A percentile compares a stretch with the other conserved stretches of the same genome.
Conservation (phyloP, 2,113 vertebrate species). For the Campylorhamphus procurvoides region DNA sequence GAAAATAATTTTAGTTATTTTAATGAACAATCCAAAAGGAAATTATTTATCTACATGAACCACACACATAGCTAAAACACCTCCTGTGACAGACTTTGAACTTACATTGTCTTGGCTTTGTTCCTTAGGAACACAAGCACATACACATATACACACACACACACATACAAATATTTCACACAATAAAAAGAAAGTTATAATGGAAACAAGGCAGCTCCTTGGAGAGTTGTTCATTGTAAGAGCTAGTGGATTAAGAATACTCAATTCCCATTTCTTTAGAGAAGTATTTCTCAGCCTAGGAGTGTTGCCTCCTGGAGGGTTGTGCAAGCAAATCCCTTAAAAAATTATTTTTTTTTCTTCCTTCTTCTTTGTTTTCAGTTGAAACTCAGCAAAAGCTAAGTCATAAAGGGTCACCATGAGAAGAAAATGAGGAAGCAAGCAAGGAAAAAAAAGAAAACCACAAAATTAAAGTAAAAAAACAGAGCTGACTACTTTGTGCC, state of each 20-base stretch:
- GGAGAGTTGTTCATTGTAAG: not conserved
- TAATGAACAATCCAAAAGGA: constrained; percentile 63
- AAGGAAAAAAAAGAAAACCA: not conserved
- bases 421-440: not conserved
- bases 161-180: not conserved
- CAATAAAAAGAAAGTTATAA: constrained; percentile 25
- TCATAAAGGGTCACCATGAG: not conserved
- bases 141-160: too few species aligned
- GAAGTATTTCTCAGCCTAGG: not conserved
- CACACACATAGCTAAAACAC: constrained; percentile 49
- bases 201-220: constrained; percentile 22
- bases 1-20: constrained; percentile 37
- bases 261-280: constrained; percentile 12
- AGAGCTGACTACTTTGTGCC: not conserved
- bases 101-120: not conserved
- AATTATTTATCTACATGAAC: constrained; percentile 56
- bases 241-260: constrained; percentile 46
- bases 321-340: not conserved
- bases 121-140: not conserved
- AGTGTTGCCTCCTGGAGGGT: constrained; percentile 11
- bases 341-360: not conserved
- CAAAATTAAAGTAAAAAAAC: not conserved
- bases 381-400: not conserved
- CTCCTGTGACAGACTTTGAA: constrained; percentile 51
- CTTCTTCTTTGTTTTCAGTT: not conserved